phyloP scores from a whole-genome alignment of 35 echinoderm and acorn worm genomes.

The Patiria miniata region DNA sequence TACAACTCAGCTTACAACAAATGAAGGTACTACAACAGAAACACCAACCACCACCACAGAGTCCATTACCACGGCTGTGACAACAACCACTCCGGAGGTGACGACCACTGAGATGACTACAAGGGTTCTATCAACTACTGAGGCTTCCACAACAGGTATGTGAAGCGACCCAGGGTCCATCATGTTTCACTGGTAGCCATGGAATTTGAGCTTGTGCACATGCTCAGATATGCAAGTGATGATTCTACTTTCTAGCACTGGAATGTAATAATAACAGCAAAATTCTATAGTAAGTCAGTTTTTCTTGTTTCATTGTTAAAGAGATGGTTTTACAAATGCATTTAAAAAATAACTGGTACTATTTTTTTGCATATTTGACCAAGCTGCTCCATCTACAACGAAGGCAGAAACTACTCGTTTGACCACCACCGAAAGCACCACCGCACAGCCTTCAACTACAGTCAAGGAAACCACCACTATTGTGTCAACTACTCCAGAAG shows the following conservation, averaged over 20 bases:
- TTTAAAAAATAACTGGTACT: neutral
- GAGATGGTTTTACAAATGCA: neutral
- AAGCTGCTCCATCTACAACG: neutral
- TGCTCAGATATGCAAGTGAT: neutral
- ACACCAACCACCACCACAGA: neutral
- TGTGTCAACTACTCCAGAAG: neutral
- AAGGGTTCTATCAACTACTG: neutral
- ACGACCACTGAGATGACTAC: neutral
- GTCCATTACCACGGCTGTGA: neutral
- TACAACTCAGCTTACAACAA: neutral
- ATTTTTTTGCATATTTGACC: neutral
- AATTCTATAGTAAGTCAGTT: neutral
- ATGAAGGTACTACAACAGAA: neutral
- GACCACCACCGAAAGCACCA: neutral
- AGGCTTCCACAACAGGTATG: neutral
- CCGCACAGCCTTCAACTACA: neutral
- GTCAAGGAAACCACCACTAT: neutral
- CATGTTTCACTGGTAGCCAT: neutral
- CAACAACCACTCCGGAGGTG: neutral
- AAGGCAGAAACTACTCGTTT: conserved; percentile 1
- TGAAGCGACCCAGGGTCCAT: neutral
- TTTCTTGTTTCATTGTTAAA: neutral
- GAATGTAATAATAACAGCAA: neutral
- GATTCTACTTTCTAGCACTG: neutral
- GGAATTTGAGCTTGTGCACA: neutral